Evolutionary conservation across 2,797 vertebrate genomes (phyloP).

Genomic region (Rhinichthys osculus): DNA sequence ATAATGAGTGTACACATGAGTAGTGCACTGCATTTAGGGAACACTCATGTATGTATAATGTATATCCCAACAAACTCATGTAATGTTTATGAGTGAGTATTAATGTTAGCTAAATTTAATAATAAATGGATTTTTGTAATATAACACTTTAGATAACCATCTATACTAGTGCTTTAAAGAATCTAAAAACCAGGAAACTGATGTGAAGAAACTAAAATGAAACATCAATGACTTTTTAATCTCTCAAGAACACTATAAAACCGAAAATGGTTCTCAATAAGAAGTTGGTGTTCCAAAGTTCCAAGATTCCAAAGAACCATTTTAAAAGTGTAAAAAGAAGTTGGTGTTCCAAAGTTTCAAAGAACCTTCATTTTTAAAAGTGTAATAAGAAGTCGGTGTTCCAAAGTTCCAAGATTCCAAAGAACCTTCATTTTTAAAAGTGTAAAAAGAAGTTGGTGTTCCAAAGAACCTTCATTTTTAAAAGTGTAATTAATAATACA

Average conservation of each 20-base stretch:
- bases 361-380: no score
- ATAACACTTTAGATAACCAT: not conserved
- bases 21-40: not conserved
- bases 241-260: not conserved
- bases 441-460: not conserved
- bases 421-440: not conserved
- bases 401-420: not conserved
- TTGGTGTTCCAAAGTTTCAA: not conserved
- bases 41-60: not conserved
- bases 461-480: not conserved
- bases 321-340: not conserved
- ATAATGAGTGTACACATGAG: not conserved
- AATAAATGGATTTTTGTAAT: not conserved
- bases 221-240: not conserved
- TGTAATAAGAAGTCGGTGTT: no score
- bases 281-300: not conserved
- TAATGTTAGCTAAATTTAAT: not conserved
- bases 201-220: not conserved
- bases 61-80: not conserved
- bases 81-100: not conserved
- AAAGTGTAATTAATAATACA: conserved; percentile 1
- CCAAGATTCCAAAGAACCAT: no score
- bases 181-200: not conserved
- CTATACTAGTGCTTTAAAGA: not conserved
- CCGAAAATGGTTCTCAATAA: not conserved